Evolutionary conservation across 1,140 invertebrate genomes (phyloP), one percentile per base, ranked within the genome.

Genomic region (Zaprionus kolodkinae): DNA sequence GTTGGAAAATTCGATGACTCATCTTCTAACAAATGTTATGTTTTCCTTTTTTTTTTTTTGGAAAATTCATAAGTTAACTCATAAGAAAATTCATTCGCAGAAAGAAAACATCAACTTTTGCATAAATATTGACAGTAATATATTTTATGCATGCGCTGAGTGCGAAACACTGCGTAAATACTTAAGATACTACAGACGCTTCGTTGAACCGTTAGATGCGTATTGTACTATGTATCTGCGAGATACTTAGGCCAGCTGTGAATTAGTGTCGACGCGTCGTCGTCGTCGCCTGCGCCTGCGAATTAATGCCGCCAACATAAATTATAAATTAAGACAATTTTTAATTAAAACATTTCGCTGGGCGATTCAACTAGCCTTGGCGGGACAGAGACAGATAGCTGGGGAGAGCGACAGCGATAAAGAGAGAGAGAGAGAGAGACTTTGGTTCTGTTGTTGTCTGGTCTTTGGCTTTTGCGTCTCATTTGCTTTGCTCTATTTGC

Each of bases 241-340:
- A 72, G 83, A 79, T 87, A 82, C 83, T 87, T 81, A 52, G 72
- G 62, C 65, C 72, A 81, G 84, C 79, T 86, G 83, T 79, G 83
- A 87, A 82, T 85, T 85, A 85, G 82, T 86, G 55, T 13, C 75
- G 75, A 17, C 61, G 48, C 78, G 59, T 21, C 21, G 21, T 35
- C 67, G 55, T 11, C 55, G 67, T 45, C 72, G 60, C 67, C 64
- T 67, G 27, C 71, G 82, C 52, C 82, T 81, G 83, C 79, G 83
- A 87, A 86, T 86, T 87, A 87, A 86, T 86, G 83, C 83, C 79
- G 76, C 70, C 76, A 76, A 75, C 83, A 87, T 87, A 87, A 87
- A 87, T 87, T 87, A 87, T 82, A 87, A 87, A 72, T 88, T 80
- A 88, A 87, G 77, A 84, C 83, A 80, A 83, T 88, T 83, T 45